Percentiles rank a stretch among this genome's conserved stretches.
Conservation (phyloP, 2,113 vertebrate species). For the Arenaria interpres region DNA sequence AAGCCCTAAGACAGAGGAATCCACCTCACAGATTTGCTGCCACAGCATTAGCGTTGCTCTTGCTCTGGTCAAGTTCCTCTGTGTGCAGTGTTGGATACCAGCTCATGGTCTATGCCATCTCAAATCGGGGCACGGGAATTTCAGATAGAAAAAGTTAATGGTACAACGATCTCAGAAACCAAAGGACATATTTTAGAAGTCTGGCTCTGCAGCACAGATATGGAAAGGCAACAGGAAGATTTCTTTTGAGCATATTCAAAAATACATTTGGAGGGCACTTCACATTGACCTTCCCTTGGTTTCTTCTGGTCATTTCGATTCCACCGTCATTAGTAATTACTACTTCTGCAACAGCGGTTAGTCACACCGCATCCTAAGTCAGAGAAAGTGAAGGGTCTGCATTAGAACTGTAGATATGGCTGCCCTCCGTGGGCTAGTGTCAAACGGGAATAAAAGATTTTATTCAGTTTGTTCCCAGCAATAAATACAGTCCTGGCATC, state of each 20-base stretch:
- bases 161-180: neutral
- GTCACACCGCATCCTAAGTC: neutral
- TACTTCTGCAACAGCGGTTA: neutral
- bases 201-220: neutral
- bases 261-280: neutral
- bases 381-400: neutral
- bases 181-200: neutral
- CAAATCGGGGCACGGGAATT: neutral
- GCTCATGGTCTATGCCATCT: neutral
- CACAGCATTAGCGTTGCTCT: accelerated
- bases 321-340: neutral
- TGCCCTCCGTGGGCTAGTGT: constrained; percentile 24
- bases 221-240: neutral
- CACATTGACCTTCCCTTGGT: neutral
- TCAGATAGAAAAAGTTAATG: neutral
- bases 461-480: constrained; percentile 60
- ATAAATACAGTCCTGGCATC: constrained; percentile 43
- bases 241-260: neutral
- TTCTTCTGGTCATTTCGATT: neutral
- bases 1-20: neutral
- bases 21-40: neutral
- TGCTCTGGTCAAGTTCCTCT: neutral
- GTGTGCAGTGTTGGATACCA: accelerated
- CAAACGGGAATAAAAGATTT: constrained; percentile 52
- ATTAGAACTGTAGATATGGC: neutral